A percentile compares a stretch with the other conserved stretches of the same genome.
phyloP scores from a whole-genome alignment of 2,888 invertebrate genomes.

The Metalampra italica region DNA sequence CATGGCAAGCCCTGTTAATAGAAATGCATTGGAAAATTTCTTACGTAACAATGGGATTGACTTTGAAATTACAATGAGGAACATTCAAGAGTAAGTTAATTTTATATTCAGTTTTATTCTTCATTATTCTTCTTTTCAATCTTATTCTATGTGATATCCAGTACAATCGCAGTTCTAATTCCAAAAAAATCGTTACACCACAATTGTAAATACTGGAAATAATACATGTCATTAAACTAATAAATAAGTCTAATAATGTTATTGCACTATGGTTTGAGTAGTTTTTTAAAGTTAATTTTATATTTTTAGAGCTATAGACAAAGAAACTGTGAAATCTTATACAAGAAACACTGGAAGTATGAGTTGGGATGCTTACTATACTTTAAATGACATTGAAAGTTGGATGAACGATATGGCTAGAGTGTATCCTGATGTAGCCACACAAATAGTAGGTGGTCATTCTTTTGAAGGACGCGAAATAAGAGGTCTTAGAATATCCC shows the following conservation, averaged over 20 bases:
- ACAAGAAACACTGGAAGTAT: constrained; percentile 47
- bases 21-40: constrained; percentile 43
- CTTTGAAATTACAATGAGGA: constrained; percentile 55
- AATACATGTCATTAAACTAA: too few species aligned
- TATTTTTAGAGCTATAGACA: constrained; percentile 64
- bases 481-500: constrained; percentile 68
- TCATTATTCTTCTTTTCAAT: too few species aligned
- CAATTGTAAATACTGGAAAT: too few species aligned
- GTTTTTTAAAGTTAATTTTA: too few species aligned
- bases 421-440: constrained; percentile 61
- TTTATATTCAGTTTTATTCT: background rate
- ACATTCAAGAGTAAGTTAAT: constrained; percentile 70
- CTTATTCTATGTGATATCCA: too few species aligned
- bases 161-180: too few species aligned
- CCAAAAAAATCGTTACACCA: too few species aligned
- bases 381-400: constrained; percentile 76
- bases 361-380: constrained; percentile 80
- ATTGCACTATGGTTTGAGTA: too few species aligned
- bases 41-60: constrained; percentile 50
- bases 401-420: constrained; percentile 76
- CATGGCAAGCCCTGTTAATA: constrained; percentile 59
- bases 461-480: constrained; percentile 66
- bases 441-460: constrained; percentile 53
- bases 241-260: too few species aligned
- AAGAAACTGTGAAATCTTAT: constrained; percentile 52